A percentile compares a stretch with the other conserved stretches of the same genome.
Conservation (phyloP, 1,140 invertebrate genomes). For the Papilio xuthus region DNA sequence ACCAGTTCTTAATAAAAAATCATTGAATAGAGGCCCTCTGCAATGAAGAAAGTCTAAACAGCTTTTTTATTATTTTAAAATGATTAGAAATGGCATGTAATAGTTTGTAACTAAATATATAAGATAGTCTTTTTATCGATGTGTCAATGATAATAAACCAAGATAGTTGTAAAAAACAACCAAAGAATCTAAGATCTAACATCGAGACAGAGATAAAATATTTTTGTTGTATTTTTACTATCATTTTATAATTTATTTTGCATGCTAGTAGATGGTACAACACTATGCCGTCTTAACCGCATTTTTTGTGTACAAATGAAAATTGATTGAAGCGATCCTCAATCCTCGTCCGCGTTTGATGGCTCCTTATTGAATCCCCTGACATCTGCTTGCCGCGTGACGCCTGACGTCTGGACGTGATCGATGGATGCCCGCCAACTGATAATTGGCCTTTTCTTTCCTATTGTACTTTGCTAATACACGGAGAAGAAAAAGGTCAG, state of each 20-base stretch:
- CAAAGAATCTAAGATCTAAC: no score
- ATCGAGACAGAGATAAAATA: no score
- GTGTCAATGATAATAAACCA: no score
- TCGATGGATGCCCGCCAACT: conserved; percentile 54
- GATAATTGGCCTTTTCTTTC: conserved; percentile 36
- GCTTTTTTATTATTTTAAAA: neutral
- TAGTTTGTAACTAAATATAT: no score
- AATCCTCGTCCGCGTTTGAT: conserved; percentile 67
- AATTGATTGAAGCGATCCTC: conserved; percentile 75
- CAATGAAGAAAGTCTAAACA: neutral
- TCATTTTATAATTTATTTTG: no score
- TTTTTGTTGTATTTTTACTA: no score
- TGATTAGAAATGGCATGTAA: no score
- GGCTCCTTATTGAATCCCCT: conserved; percentile 65
- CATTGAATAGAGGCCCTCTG: no score
- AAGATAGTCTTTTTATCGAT: no score
- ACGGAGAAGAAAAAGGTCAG: neutral
- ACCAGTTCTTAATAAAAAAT: neutral
- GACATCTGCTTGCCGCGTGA: conserved; percentile 46
- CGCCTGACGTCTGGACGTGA: conserved; percentile 56
- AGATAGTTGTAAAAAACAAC: no score
- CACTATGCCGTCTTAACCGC: conserved; percentile 46
- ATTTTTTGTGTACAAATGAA: conserved; percentile 66
- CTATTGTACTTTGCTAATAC: conserved; percentile 8
- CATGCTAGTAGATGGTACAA: neutral